Evolutionary conservation across 2,113 vertebrate genomes (phyloP).

Genomic region (Oryzias javanicus): DNA sequence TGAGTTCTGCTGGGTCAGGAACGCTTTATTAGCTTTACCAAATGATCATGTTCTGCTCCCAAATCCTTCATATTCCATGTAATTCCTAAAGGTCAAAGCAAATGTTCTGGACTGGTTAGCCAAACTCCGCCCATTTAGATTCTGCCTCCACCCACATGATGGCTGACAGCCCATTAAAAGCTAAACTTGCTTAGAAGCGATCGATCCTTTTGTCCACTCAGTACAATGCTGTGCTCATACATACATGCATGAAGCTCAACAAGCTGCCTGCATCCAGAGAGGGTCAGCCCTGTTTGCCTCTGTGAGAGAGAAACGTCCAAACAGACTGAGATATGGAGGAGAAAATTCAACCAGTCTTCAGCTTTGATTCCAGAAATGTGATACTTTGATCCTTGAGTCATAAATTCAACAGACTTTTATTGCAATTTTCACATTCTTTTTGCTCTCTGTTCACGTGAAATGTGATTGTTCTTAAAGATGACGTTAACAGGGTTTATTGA

Average conservation of each 20-base stretch:
- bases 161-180: slow-evolving; percentile 57
- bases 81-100: neutral
- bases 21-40: slow-evolving; percentile 12
- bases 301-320: too few relatives aligned
- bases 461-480: too few relatives aligned
- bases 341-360: too few relatives aligned
- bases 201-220: slow-evolving; percentile 41
- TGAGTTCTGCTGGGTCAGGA: too few relatives aligned
- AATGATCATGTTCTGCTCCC: slow-evolving; percentile 8
- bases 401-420: too few relatives aligned
- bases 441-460: too few relatives aligned
- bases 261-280: neutral
- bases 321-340: too few relatives aligned
- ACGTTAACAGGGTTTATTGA: too few relatives aligned
- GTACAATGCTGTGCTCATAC: slow-evolving; percentile 12
- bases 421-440: too few relatives aligned
- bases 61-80: slow-evolving; percentile 10
- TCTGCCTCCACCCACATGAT: slow-evolving; percentile 24
- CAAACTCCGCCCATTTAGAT: slow-evolving; percentile 53
- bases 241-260: neutral
- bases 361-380: too few relatives aligned
- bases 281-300: neutral
- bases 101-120: neutral
- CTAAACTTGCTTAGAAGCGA: slow-evolving; percentile 64
- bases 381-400: too few relatives aligned